These are phyloP conservation scores for Astropecten irregularis DNA, from an alignment of 53 echinoderm and acorn worm genomes.

Conservation along the genomic window DNA sequence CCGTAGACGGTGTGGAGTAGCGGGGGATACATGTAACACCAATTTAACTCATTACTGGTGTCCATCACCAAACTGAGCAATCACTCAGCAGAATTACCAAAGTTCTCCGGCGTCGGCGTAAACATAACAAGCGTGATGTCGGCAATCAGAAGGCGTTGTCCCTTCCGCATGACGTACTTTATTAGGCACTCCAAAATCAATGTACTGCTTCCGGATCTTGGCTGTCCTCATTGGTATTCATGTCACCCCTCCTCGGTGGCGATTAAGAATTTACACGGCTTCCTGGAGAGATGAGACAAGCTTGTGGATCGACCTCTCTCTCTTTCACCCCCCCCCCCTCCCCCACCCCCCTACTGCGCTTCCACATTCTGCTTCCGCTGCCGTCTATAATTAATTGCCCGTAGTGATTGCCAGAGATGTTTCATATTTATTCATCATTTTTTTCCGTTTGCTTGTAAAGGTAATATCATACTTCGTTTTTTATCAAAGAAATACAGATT, in stretches of 20 bases:
- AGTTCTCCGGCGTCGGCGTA: neutral
- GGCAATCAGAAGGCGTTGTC: neutral
- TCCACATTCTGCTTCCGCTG: too few relatives aligned
- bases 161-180: constrained; percentile 21
- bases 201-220: constrained; percentile 44
- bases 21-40: constrained; percentile 33
- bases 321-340: too few relatives aligned
- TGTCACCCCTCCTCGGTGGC: constrained; percentile 17
- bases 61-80: neutral
- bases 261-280: constrained; percentile 38
- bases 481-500: too few relatives aligned
- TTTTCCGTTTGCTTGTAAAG: too few relatives aligned
- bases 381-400: too few relatives aligned
- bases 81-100: constrained; percentile 11
- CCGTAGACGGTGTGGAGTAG: neutral
- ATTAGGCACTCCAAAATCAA: neutral
- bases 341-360: too few relatives aligned
- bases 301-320: too few relatives aligned
- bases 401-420: too few relatives aligned
- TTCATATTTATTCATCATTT: too few relatives aligned
- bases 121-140: constrained; percentile 29
- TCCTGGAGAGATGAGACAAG: neutral
- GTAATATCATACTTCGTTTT: too few relatives aligned
- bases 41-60: neutral
- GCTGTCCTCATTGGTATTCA: constrained; percentile 36